phyloP scores from a whole-genome alignment of 2,888 invertebrate genomes.

The Agrochola lota region DNA sequence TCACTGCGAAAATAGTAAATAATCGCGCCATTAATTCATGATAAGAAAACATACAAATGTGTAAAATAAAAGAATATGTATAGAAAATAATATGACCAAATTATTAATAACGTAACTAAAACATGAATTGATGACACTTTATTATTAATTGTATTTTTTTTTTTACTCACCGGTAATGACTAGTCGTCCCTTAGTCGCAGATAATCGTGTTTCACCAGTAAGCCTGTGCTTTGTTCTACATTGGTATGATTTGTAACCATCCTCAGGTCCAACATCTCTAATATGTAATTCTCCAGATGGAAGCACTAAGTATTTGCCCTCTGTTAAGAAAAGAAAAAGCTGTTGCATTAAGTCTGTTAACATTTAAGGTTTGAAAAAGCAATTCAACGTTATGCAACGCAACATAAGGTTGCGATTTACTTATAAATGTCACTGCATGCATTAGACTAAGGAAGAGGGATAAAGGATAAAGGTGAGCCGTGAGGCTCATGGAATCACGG shows the following conservation, averaged over 20 bases:
- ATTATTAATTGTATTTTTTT: conserved; percentile 33
- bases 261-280: conserved; percentile 98
- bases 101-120: conserved; percentile 8
- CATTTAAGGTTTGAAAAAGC: conserved; percentile 24
- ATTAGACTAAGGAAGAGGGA: conserved; percentile 91
- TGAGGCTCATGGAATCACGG: conserved; percentile 90
- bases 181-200: conserved; percentile 97
- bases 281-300: conserved; percentile 99
- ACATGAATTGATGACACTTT: conserved; percentile 66
- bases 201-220: conserved; percentile 97
- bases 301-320: conserved; percentile 98
- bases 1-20: conserved; percentile 37
- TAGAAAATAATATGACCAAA: conserved; percentile 11
- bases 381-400: conserved; percentile 70
- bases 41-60: not conserved
- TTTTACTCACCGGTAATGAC: conserved; percentile 97
- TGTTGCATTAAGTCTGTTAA: conserved; percentile 52
- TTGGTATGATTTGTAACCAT: conserved; percentile 98
- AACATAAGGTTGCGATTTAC: conserved; percentile 86
- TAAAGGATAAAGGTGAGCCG: conserved; percentile 89
- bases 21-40: conserved; percentile 71
- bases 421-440: conserved; percentile 86
- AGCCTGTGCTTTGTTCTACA: conserved; percentile 98
- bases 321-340: conserved; percentile 86
- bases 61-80: not conserved